Percentiles rank a stretch among this genome's conserved stretches.
These are phyloP conservation scores for Centropristis striata DNA, from an alignment of 2,113 vertebrate genomes.

Conservation along the genomic window DNA sequence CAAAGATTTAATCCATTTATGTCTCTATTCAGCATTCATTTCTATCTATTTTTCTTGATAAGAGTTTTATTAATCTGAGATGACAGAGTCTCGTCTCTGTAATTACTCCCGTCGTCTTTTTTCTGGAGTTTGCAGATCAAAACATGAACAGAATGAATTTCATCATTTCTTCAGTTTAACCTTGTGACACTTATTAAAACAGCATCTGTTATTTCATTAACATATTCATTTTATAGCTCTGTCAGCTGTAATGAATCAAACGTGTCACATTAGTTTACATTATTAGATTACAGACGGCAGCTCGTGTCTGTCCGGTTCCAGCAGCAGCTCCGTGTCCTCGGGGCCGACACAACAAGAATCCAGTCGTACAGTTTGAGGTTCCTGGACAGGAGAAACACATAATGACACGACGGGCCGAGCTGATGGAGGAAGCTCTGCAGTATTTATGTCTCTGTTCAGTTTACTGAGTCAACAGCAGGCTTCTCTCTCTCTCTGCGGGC, in stretches of 20 bases:
- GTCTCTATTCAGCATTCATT: neutral
- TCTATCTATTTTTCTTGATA: neutral
- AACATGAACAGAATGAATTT: conserved; percentile 8
- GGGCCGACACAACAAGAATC: conserved; percentile 30
- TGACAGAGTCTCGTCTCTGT: neutral
- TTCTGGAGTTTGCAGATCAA: neutral
- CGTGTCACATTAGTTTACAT: conserved; percentile 17
- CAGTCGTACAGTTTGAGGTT: conserved; percentile 35
- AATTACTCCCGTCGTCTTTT: neutral
- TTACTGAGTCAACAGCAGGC: conserved; percentile 30
- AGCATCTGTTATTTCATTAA: conserved; percentile 1
- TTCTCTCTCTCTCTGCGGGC: conserved; percentile 1
- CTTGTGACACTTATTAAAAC: conserved; percentile 12
- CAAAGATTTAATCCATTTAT: no score
- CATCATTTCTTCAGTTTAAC: conserved; percentile 22
- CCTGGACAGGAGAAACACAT: conserved; percentile 12
- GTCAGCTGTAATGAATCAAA: conserved; percentile 5
- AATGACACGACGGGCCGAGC: conserved; percentile 9
- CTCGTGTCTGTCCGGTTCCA: conserved; percentile 13
- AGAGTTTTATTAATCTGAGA: neutral
- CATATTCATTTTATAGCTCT: neutral
- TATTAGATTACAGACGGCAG: conserved; percentile 37
- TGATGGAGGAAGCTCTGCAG: conserved; percentile 30
- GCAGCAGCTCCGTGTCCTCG: conserved; percentile 23
- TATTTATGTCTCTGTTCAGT: conserved; percentile 41